Conservation (phyloP, 2,797 vertebrate species). For the Vespertilio murinus region DNA sequence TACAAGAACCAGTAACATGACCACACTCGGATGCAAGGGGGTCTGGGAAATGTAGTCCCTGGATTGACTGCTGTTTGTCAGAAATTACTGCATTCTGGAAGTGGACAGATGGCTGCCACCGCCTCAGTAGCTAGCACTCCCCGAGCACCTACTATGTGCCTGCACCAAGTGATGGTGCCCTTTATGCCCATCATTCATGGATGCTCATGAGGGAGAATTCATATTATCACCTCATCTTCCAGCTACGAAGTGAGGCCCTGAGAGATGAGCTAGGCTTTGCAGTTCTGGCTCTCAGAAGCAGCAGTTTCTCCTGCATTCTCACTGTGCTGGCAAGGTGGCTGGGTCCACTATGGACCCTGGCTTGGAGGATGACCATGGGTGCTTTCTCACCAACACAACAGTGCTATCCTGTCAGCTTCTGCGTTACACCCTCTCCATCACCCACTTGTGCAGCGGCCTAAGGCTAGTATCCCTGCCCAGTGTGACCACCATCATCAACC, state of each 20-base stretch:
- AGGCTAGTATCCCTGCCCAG: not conserved
- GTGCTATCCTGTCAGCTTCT: not conserved
- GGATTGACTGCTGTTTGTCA: not conserved
- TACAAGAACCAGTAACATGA: not conserved
- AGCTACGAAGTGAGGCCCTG: not conserved
- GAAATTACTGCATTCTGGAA: not conserved
- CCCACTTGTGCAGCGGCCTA: not conserved
- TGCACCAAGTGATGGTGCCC: fast-evolving
- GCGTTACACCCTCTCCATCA: fast-evolving
- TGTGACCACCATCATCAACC: not conserved
- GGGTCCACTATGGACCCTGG: not conserved
- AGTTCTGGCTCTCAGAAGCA: not conserved
- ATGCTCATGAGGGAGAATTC: not conserved
- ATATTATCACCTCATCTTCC: not conserved
- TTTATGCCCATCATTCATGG: not conserved
- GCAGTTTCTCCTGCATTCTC: not conserved
- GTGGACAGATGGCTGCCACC: not conserved
- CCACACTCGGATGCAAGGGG: not conserved
- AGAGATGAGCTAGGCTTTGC: not conserved
- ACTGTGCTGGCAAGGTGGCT: not conserved
- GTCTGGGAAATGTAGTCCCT: not conserved
- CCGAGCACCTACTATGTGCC: not conserved
- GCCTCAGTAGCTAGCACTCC: not conserved
- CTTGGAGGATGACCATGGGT: not conserved
- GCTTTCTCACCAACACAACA: not conserved